phyloP scores from a whole-genome alignment of 2,888 invertebrate species.

The Erebia aethiops region DNA sequence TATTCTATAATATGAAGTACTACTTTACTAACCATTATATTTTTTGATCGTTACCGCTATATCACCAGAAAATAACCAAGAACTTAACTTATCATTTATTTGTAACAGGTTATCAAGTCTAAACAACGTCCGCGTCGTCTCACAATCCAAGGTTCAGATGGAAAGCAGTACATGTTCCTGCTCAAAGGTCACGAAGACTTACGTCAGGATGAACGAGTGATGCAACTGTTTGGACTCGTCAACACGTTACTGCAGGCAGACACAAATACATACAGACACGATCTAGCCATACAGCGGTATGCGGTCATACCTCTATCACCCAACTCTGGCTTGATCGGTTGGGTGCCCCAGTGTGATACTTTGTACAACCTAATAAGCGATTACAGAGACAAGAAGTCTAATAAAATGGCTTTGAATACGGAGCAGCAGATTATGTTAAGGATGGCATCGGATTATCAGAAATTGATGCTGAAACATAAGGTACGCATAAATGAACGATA shows the following conservation, averaged over 20 bases:
- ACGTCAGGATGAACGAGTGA: slow-evolving; percentile 98
- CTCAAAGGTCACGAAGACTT: slow-evolving; percentile 99
- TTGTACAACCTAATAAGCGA: slow-evolving; percentile 98
- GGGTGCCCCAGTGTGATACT: slow-evolving; percentile 99
- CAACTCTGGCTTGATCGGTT: slow-evolving; percentile 98
- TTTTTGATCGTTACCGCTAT: neutral
- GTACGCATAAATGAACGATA: slow-evolving; percentile 86
- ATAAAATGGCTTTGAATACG: slow-evolving; percentile 94
- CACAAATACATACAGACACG: slow-evolving; percentile 96
- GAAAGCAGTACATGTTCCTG: slow-evolving; percentile 98
- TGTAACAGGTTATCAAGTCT: slow-evolving; percentile 94
- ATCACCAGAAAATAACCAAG: neutral
- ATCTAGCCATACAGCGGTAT: slow-evolving; percentile 92
- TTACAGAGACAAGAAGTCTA: slow-evolving; percentile 95
- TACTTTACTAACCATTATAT: too few species aligned
- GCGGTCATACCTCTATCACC: slow-evolving; percentile 99
- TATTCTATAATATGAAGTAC: too few species aligned
- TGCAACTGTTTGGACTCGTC: slow-evolving; percentile 98
- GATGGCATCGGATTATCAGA: slow-evolving; percentile 99
- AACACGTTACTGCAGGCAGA: slow-evolving; percentile 97
- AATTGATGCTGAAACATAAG: slow-evolving; percentile 98
- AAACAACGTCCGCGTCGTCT: slow-evolving; percentile 98
- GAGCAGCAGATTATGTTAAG: slow-evolving; percentile 98
- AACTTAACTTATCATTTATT: neutral
- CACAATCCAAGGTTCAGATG: slow-evolving; percentile 96